Evolutionary conservation across 2,797 vertebrate genomes (phyloP).

Genomic region (Sus cebifrons): DNA sequence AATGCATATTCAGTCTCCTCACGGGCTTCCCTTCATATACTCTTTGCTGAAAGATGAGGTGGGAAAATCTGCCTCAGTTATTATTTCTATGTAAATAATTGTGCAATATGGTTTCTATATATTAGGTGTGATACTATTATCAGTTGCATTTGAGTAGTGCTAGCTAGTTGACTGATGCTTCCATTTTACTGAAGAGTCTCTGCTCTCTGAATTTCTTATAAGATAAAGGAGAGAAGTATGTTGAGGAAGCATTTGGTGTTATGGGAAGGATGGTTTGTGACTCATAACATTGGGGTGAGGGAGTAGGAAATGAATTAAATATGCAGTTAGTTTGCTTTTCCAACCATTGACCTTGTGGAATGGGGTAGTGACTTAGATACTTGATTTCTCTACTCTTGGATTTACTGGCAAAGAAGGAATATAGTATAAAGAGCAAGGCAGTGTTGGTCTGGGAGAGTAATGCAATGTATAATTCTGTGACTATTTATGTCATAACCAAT

Average conservation of each 20-base stretch:
- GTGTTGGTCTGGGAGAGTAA: neutral
- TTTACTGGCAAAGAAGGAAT: conserved; percentile 18
- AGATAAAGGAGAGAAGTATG: neutral
- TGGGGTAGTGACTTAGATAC: neutral
- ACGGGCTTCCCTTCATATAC: neutral
- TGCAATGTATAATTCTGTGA: neutral
- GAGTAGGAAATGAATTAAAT: neutral
- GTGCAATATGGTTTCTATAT: neutral
- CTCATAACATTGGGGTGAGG: neutral
- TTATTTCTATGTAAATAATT: neutral
- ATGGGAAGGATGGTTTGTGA: neutral
- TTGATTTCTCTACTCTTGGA: neutral
- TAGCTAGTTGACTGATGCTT: neutral
- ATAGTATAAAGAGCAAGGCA: neutral
- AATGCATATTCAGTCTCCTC: neutral
- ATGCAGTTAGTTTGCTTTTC: neutral
- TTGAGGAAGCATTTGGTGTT: neutral
- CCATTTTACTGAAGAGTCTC: neutral
- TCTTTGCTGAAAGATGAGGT: neutral
- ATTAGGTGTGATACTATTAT: neutral
- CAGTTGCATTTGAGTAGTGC: neutral
- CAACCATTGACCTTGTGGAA: neutral
- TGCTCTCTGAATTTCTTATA: neutral
- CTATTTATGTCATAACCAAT: conserved; percentile 8
- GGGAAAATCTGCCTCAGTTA: neutral